Evolutionary conservation across 2,113 vertebrate species (phyloP), one percentile per base, ranked within the genome.

Genomic region (Chiloscyllium plagiosum): DNA sequence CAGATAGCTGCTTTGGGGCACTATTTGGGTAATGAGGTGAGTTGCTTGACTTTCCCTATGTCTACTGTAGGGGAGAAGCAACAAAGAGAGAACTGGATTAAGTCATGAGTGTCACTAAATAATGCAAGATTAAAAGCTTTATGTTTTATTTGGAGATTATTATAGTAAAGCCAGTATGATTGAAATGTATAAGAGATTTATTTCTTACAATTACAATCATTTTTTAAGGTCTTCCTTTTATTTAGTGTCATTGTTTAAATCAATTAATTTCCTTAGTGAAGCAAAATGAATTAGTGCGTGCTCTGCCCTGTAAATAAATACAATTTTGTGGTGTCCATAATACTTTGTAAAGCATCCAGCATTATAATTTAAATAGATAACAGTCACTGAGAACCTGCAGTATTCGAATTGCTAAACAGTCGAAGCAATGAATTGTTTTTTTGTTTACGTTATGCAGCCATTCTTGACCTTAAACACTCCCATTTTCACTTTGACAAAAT

Each of bases 401-500:
- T 10, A 65, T 65, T 90, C 17, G 37, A 37, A 37, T 12, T 95
- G 94, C n/a, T 19, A 12, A 70, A 42, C 37, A 50, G 29, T 42
- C 66, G 33, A 70, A 72, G 29, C 17, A 26, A 47, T 33, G 69
- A 95, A 29, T 70, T 95, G 12, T 76, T 95, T 90, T 87, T n/a
- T 65, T 95, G 87, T 90, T 33, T n/a, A 90, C 50, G 1, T 61
- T 90, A 29, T n/a, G 56, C 68, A 47, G 72, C 93, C 26, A 50
- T 95, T 72, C 93, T 29, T 70, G 47, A 47, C 94, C 94, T 72
- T 42, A 72, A 95, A 65, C 33, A 33, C 61, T 37, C 37, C 61
- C 89, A 37, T 93, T 93, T 93, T 65, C 89, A 66, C 37, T 68
- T 95, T 95, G 94, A 95, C 94, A 70, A 95, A 95, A 61, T 72